Base-by-base conservation (phyloP, 2,113 vertebrate species). In the Geococcyx californianus region DNA sequence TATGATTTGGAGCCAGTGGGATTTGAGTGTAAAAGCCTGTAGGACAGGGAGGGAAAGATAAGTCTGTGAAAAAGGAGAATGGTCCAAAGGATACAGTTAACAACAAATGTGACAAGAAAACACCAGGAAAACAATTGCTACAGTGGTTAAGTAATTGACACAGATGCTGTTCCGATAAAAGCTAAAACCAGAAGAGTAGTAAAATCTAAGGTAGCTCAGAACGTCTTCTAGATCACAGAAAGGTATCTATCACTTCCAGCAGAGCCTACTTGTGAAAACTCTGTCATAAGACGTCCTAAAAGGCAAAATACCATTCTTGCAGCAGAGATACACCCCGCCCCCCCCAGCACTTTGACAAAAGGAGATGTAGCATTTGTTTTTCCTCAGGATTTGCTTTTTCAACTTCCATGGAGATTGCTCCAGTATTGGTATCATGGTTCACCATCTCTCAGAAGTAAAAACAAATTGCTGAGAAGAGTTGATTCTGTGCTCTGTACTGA, bases 401-500 rank as follows among this genome's bases (percentile, higher is more conserved):
- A 4, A 9, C 31, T 74, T 81, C 68, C 72, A 81, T 44, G 34
- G 64, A 96, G 86, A 91, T 8, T 34, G 59, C 62, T 82, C 52
- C 28, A 64, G 11, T 58, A 31, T n/a, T 28, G 24, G 24, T 29
- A 91, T 33, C 63, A 86, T 4, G 11, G 31, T 3, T 77, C 28
- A 36, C 24, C 76, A 77, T 54, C 21, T 80, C 73, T 77, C 58
- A 31, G 31, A 95, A 89, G 16, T 10, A 87, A 93, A 76, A 15
- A 78, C 26, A 69, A 91, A 75, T 9, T 55, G 20, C 56, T 52
- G 44, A 74, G 24, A 42, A 16, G 38, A 72, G 29, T 2, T 62
- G 42, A 86, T 29, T 33, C 17, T 59, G 20, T 42, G 69, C 7
- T 75, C 34, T 33, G 4, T 67, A 75, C 2, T 38, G 47, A 75